phyloP scores from a whole-genome alignment of 2,113 vertebrate species.

The Irena cyanogastra region DNA sequence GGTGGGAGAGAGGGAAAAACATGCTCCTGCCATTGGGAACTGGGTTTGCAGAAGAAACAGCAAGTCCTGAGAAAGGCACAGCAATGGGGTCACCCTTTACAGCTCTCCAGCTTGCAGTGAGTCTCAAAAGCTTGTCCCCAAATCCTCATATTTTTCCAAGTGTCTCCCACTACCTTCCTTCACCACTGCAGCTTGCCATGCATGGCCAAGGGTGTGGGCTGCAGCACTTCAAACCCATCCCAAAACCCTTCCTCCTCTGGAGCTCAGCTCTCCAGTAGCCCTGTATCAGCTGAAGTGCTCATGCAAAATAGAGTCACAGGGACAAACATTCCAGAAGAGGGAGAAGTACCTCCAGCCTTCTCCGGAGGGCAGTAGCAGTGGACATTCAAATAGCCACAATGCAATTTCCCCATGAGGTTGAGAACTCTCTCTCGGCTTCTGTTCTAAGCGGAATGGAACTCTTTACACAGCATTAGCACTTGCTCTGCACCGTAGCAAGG shows the following conservation, averaged over 20 bases:
- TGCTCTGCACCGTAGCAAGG: not conserved
- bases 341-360: not conserved
- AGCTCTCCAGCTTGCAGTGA: not conserved
- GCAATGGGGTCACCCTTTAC: not conserved
- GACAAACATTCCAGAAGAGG: not conserved
- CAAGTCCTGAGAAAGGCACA: not conserved
- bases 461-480: not conserved
- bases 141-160: not conserved
- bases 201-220: not conserved
- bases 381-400: not conserved
- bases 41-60: not conserved
- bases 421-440: rapidly evolving
- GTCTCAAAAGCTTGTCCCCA: not conserved
- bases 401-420: not conserved
- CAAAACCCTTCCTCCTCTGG: not conserved
- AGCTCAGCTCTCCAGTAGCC: not conserved
- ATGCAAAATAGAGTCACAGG: not conserved
- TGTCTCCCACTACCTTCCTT: not conserved
- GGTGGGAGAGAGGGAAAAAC: not conserved
- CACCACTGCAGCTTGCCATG: rapidly evolving
- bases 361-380: not conserved
- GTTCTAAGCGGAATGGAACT: not conserved
- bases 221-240: not conserved
- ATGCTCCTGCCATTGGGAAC: not conserved
- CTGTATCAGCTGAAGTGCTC: not conserved